phyloP scores from a whole-genome alignment of 2,797 vertebrate species.

The Phalanger gymnotis region DNA sequence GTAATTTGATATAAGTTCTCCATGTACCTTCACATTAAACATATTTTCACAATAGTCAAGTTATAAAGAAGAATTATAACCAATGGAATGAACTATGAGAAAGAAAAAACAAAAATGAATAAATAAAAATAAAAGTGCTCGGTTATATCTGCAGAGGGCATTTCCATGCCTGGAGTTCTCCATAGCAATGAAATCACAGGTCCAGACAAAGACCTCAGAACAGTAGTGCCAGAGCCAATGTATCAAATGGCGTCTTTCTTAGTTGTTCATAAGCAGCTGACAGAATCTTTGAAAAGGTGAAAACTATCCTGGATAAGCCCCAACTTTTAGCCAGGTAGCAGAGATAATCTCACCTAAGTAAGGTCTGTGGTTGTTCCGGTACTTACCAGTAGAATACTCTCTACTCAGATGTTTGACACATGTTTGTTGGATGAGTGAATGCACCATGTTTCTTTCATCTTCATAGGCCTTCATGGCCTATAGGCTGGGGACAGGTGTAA shows the following conservation, averaged over 20 bases:
- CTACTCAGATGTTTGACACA: not conserved
- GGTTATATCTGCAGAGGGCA: not conserved
- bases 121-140: too few relatives aligned
- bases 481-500: not conserved
- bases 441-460: not conserved
- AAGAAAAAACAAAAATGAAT: too few relatives aligned
- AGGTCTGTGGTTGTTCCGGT: not conserved
- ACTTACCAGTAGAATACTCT: not conserved
- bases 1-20: too few relatives aligned
- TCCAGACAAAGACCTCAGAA: not conserved
- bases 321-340: not conserved
- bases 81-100: too few relatives aligned
- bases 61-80: too few relatives aligned
- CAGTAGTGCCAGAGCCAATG: not conserved
- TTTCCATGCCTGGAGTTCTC: not conserved
- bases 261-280: not conserved
- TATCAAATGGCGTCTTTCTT: not conserved
- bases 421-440: not conserved
- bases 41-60: too few relatives aligned
- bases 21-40: too few relatives aligned
- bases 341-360: not conserved
- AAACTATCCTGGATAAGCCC: not conserved
- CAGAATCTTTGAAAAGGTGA: not conserved
- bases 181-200: not conserved
- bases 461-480: not conserved